phyloP scores from a whole-genome alignment of 1,140 invertebrate genomes.

The Cardiocondyla obscurior region DNA sequence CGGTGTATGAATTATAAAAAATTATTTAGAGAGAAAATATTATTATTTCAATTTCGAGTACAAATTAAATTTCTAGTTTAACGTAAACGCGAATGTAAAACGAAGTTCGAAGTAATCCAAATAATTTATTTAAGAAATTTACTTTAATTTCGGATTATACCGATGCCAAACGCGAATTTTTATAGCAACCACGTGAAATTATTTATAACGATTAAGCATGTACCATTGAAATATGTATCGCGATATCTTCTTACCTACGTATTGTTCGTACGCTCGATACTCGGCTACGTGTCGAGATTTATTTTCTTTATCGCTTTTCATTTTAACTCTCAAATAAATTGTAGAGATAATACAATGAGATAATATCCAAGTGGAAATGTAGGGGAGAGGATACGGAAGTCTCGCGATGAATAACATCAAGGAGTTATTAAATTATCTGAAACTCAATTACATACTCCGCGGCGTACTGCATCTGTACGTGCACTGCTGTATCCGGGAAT shows the following conservation, averaged over 20 bases:
- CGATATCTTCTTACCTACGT: not conserved
- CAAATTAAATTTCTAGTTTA: constrained; percentile 3
- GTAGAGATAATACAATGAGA: constrained; percentile 28
- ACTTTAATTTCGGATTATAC: not conserved
- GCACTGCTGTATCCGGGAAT: not conserved
- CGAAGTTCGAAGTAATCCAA: not conserved
- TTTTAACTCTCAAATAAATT: constrained; percentile 17
- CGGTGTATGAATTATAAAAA: not conserved
- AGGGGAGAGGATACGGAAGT: not conserved
- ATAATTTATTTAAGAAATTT: not conserved
- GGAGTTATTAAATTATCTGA: constrained; percentile 57
- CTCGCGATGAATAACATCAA: constrained; percentile 46
- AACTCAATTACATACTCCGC: constrained; percentile 33
- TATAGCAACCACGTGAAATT: not conserved
- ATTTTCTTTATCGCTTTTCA: constrained; percentile 1
- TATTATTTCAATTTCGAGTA: not conserved
- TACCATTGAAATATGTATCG: not conserved
- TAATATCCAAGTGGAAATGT: constrained; percentile 13
- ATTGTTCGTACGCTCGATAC: not conserved
- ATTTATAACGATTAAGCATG: not conserved
- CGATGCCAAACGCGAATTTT: not conserved
- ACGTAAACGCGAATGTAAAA: not conserved
- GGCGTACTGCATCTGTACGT: not conserved
- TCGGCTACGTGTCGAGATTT: not conserved
- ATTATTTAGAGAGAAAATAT: not conserved